phyloP scores from a whole-genome alignment of 2,113 vertebrate species.

The Platichthys stellatus region DNA sequence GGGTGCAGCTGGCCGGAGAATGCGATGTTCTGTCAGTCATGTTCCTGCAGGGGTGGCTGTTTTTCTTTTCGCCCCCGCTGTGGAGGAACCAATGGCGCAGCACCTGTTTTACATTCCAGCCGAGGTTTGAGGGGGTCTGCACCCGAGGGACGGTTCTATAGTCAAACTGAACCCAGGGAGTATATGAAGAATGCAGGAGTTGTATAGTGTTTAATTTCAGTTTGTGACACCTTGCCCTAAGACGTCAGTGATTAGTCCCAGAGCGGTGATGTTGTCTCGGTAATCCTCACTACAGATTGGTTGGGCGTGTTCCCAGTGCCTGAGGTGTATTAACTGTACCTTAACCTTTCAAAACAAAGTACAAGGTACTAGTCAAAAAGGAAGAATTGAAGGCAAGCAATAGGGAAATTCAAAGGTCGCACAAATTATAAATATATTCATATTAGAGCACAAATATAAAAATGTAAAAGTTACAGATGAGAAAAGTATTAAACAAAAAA shows the following conservation, averaged over 20 bases:
- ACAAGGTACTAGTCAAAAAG: too few species aligned
- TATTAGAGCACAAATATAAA: too few species aligned
- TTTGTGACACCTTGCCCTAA: not conserved
- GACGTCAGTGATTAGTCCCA: not conserved
- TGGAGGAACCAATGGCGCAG: slow-evolving; percentile 71
- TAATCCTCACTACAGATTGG: not conserved
- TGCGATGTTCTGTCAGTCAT: slow-evolving; percentile 76
- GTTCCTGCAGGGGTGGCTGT: slow-evolving; percentile 70
- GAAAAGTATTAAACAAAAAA: too few species aligned
- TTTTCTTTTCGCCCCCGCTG: slow-evolving; percentile 67
- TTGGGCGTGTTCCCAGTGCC: not conserved
- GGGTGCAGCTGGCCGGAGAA: slow-evolving; percentile 79
- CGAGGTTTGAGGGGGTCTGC: slow-evolving; percentile 49
- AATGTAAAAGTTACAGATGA: too few species aligned
- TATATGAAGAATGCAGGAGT: slow-evolving; percentile 12
- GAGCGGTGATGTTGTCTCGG: not conserved
- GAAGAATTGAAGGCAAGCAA: too few species aligned
- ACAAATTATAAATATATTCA: too few species aligned
- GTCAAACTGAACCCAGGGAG: slow-evolving; percentile 29
- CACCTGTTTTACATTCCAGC: slow-evolving; percentile 83
- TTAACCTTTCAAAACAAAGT: too few species aligned
- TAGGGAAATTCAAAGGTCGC: too few species aligned
- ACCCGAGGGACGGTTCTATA: slow-evolving; percentile 23
- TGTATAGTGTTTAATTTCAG: not conserved
- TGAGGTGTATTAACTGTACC: not conserved